Evolutionary conservation across 2,888 invertebrate species (phyloP), one percentile per base, ranked within the genome.

Genomic region (Bellardia bayeri): DNA sequence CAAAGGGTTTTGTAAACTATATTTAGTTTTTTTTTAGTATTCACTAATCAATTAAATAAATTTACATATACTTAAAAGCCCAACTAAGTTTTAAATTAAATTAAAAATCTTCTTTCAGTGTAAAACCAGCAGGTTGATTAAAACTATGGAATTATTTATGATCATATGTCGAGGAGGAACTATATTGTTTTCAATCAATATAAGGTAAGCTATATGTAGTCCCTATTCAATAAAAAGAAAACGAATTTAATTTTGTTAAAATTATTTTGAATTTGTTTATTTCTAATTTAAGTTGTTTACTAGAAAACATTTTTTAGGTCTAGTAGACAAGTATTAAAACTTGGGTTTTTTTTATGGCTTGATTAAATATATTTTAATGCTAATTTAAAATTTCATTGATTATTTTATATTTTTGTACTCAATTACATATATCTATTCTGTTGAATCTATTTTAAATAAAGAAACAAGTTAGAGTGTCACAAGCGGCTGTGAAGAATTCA

Each of bases 21-120:
- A 30, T 5, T 8, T 54, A 2, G 13, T n/a, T 54, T 69, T 54
- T 69, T 54, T 14, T n/a, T n/a, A n/a, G 51, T 64, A 3, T 61
- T 61, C 2, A 61, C 37, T 61, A 61, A 61, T n/a, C 61, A 61
- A 33, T 37, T 14, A 33, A 61, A 61, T 61, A 61, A 61, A 61
- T 61, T 61, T 37, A n/a, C 64, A 66, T 42, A 40, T 4, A 16
- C 42, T 66, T 42, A 13, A 37, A 37, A 37, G 37, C 37, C 4
- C 6, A 37, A 37, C 37, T 4, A 37, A 37, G 37, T 4, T 37
- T 37, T 37, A 37, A 6, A 37, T 37, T 37, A 2, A 40, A 37
- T 37, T 6, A 40, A n/a, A 40, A n/a, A 40, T n/a, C 2, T 40
- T 61, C 14, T 49, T 30, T 68, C 11, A 68, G 14, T 30, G 7